Evolutionary conservation across 35 echinoderm and acorn worm genomes (phyloP).

Genomic region (Hemicentrotus pulcherrimus): DNA sequence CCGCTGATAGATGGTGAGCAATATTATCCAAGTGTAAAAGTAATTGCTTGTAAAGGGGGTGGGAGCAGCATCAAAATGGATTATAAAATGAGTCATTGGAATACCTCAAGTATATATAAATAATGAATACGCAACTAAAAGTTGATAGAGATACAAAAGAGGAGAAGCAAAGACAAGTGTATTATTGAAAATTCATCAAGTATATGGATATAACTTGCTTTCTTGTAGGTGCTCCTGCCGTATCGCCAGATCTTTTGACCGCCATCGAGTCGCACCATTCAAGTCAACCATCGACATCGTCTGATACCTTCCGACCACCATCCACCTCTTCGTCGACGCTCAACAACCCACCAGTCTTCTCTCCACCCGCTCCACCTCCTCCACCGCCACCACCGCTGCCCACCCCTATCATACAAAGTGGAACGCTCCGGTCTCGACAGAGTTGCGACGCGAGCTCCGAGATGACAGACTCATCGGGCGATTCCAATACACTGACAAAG

Average conservation of each 20-base stretch:
- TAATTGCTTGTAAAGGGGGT: too few relatives aligned
- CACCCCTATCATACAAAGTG: conserved; percentile 32
- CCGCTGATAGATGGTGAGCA: conserved; percentile 76
- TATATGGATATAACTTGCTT: neutral
- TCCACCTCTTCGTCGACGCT: conserved; percentile 5
- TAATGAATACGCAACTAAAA: too few relatives aligned
- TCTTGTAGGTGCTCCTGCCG: neutral
- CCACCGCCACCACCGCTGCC: conserved; percentile 45
- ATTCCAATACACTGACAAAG: conserved; percentile 35
- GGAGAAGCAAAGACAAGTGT: too few relatives aligned
- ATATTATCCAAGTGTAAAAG: too few relatives aligned
- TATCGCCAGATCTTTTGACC: conserved; percentile 26
- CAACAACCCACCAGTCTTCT: conserved; percentile 23
- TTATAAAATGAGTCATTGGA: too few relatives aligned
- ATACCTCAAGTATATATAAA: too few relatives aligned
- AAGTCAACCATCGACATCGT: conserved; percentile 37
- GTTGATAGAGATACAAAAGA: too few relatives aligned
- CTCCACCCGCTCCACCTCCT: conserved; percentile 47
- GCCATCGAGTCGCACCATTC: conserved; percentile 37
- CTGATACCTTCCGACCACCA: conserved; percentile 54
- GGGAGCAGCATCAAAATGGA: too few relatives aligned
- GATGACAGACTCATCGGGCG: conserved; percentile 43
- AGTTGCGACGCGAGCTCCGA: conserved; percentile 44
- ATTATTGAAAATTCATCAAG: too few relatives aligned
- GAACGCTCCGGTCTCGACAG: conserved; percentile 35